These are phyloP conservation scores for Rhagium mordax DNA, from an alignment of 2,888 invertebrate genomes.

Conservation along the genomic window DNA sequence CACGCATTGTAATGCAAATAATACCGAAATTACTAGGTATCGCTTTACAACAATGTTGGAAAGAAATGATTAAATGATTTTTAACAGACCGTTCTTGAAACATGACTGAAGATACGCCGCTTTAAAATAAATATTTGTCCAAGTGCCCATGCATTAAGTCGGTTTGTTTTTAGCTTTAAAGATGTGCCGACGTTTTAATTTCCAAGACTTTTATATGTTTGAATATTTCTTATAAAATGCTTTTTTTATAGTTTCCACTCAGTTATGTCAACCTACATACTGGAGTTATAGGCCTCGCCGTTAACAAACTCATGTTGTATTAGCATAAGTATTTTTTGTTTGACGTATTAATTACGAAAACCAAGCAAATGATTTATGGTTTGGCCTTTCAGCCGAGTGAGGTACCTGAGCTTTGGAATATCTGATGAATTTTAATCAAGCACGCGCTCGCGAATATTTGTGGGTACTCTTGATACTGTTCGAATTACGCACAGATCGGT, in stretches of 20 bases:
- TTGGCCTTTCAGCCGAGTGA: background rate
- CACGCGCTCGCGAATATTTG: background rate
- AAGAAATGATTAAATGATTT: conserved; percentile 35
- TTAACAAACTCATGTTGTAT: background rate
- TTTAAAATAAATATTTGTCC: conserved; percentile 36
- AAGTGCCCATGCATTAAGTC: conserved; percentile 29
- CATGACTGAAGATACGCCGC: conserved; percentile 28
- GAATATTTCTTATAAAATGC: conserved; percentile 3
- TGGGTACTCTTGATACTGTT: background rate
- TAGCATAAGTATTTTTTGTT: background rate
- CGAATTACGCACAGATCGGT: background rate
- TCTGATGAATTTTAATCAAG: background rate
- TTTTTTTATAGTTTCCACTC: background rate
- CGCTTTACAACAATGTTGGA: conserved; percentile 6
- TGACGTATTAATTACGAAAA: background rate
- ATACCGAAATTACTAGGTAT: conserved; percentile 33
- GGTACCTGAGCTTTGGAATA: background rate
- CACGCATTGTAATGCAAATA: conserved; percentile 40
- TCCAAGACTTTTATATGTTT: conserved; percentile 26
- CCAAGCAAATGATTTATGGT: background rate
- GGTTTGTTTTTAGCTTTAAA: conserved; percentile 27
- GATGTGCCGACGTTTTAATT: conserved; percentile 19
- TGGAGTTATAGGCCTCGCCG: background rate
- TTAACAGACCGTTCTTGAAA: conserved; percentile 11
- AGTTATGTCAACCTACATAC: conserved; percentile 9